These are phyloP conservation scores for Pocota personata DNA, from an alignment of 2,888 invertebrate species.

Conservation along the genomic window DNA sequence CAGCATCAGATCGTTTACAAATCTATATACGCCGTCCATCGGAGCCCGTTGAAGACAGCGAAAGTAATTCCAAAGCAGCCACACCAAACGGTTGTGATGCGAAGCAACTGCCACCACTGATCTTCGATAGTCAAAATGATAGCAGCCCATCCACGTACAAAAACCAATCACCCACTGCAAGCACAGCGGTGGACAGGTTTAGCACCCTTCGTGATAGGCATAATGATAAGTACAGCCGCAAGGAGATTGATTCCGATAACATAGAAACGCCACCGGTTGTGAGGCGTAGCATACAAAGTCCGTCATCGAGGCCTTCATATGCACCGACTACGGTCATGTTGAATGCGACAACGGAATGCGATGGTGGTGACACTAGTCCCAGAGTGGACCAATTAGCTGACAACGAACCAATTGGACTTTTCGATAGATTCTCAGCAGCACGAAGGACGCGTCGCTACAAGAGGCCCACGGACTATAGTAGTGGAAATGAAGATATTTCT, in stretches of 20 bases:
- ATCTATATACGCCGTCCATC: conserved; percentile 85
- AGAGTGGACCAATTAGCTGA: conserved; percentile 70
- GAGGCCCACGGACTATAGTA: conserved; percentile 85
- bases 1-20: conserved; percentile 85
- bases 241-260: conserved; percentile 95
- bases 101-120: conserved; percentile 45
- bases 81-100: conserved; percentile 44
- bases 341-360: conserved; percentile 76
- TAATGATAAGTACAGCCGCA: conserved; percentile 85
- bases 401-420: conserved; percentile 86
- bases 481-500: conserved; percentile 85
- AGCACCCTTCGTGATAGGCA: conserved; percentile 77
- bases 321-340: conserved; percentile 78
- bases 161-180: conserved; percentile 63
- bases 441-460: conserved; percentile 92
- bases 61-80: conserved; percentile 54
- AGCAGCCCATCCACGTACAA: conserved; percentile 38
- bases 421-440: conserved; percentile 92
- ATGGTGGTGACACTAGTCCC: conserved; percentile 82
- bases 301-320: conserved; percentile 38
- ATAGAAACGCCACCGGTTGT: conserved; percentile 94
- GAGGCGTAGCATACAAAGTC: conserved; percentile 85
- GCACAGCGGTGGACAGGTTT: conserved; percentile 76
- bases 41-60: conserved; percentile 75
- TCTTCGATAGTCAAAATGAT: conserved; percentile 48